These are phyloP conservation scores for Trematomus loennbergii DNA, from an alignment of 2,113 vertebrate genomes.

Conservation along the genomic window DNA sequence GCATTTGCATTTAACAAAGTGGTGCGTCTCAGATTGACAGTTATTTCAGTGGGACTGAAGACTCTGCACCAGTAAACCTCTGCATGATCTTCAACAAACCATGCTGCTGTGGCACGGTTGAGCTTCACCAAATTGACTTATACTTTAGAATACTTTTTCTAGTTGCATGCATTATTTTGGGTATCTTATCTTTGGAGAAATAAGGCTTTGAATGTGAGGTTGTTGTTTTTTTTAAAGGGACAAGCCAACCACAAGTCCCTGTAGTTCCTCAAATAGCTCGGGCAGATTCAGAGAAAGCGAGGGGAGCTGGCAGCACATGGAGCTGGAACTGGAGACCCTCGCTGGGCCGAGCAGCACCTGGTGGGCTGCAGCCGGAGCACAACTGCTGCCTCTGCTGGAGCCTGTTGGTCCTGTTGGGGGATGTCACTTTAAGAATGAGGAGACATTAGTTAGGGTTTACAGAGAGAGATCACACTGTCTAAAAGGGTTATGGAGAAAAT, in stretches of 20 bases:
- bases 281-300: constrained; percentile 27
- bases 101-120: not conserved
- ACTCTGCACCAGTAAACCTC: not conserved
- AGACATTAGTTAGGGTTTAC: not conserved
- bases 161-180: not conserved
- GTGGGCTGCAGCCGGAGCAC: constrained; percentile 27
- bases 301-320: constrained; percentile 50
- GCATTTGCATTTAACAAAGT: not conserved
- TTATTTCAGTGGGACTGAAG: not conserved
- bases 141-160: not conserved
- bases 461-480: not conserved
- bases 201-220: not conserved
- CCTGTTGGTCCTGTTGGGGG: not conserved
- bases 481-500: not conserved
- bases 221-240: not conserved
- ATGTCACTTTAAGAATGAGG: not conserved
- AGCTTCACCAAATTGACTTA: not conserved
- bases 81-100: not conserved
- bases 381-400: constrained; percentile 32
- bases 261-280: constrained; percentile 69
- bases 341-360: constrained; percentile 40
- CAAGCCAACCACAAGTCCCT: constrained; percentile 24
- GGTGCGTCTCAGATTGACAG: not conserved
- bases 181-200: constrained; percentile 5
- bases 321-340: constrained; percentile 61